Base-by-base conservation (phyloP, 2,888 invertebrate species). In the Lepas anatifera region DNA sequence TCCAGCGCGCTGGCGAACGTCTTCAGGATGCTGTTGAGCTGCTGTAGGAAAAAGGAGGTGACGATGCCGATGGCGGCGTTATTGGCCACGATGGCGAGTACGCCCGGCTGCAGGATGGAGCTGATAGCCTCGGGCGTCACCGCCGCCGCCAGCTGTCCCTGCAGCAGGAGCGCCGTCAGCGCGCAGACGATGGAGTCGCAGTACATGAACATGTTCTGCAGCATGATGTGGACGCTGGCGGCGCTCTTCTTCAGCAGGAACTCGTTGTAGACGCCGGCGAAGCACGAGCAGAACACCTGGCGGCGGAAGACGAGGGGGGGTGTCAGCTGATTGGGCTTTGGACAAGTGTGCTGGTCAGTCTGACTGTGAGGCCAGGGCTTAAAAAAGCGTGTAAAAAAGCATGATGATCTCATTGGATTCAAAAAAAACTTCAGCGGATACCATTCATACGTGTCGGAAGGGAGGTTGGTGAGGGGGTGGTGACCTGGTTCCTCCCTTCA, bases 191-290 rank as follows among this genome's bases (percentile, higher is more conserved):
- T 93, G 7, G 95, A 95, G 80, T 96, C 93, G 39, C 93, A 78
- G 79, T 96, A 96, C 93, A 96, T 95, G 77, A 93, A 96, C 11
- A 94, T 87, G 79, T 96, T 97, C 81, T 96, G 96, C 74, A 95
- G 82, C 81, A 92, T 93, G 76, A 96, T 90, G 78, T 94, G 90
- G 0, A 94, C 89, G 74, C 89, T 87, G 3, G 87, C 86, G 27
- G 92, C 92, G 76, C 88, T 86, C 71, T 88, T 89, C 82, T 96
- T 96, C 6, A 97, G 82, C 69, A 97, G 83, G 80, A 92, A 94
- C 79, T 97, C 96, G 79, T 95, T 96, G 80, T 95, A 97, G 4
- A 96, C 96, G 10, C 96, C 96, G 0, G 96, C 96, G 72, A 95
- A 81, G 76, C 95, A 96, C 0, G 96, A 96, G 78, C 91, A 95